Evolutionary conservation across 2,113 vertebrate genomes (phyloP).

Genomic region (Thalassoma bifasciatum): DNA sequence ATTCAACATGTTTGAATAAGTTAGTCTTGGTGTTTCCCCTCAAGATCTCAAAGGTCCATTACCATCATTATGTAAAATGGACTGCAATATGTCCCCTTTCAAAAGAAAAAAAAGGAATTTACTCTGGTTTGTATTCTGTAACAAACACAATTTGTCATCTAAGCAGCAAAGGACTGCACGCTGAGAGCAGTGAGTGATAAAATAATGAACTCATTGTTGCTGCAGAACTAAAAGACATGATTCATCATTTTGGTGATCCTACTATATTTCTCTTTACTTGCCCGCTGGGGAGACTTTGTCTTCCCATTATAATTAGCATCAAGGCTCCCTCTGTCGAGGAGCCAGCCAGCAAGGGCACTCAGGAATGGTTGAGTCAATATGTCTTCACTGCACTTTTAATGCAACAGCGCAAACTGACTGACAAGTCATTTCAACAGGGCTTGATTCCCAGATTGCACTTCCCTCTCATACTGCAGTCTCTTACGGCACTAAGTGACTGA

Average conservation of each 20-base stretch:
- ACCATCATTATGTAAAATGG: slow-evolving; percentile 25
- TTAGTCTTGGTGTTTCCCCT: not conserved
- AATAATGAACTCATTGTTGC: slow-evolving; percentile 74
- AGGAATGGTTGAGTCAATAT: slow-evolving; percentile 78
- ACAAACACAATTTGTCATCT: slow-evolving; percentile 67
- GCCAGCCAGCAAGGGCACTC: slow-evolving; percentile 76
- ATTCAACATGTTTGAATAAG: not conserved
- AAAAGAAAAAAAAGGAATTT: slow-evolving; percentile 41
- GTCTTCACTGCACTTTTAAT: slow-evolving; percentile 78
- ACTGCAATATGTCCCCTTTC: not conserved
- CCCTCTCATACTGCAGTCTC: slow-evolving; percentile 46
- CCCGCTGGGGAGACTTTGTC: slow-evolving; percentile 72
- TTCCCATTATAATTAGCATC: slow-evolving; percentile 81
- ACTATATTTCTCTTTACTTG: slow-evolving; percentile 69
- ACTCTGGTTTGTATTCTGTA: slow-evolving; percentile 35
- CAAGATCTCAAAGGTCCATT: not conserved
- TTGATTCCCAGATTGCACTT: slow-evolving; percentile 63
- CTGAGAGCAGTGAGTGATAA: slow-evolving; percentile 69
- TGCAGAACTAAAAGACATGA: slow-evolving; percentile 71
- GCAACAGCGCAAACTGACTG: slow-evolving; percentile 76
- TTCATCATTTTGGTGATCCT: slow-evolving; percentile 74
- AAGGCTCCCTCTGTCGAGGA: slow-evolving; percentile 68
- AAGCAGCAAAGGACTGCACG: slow-evolving; percentile 54
- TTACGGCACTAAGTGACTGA: slow-evolving; percentile 64
- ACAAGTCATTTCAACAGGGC: slow-evolving; percentile 75